These are phyloP conservation scores for Drosophila lacteicornis DNA, from an alignment of 1,140 invertebrate species.

Conservation along the genomic window DNA sequence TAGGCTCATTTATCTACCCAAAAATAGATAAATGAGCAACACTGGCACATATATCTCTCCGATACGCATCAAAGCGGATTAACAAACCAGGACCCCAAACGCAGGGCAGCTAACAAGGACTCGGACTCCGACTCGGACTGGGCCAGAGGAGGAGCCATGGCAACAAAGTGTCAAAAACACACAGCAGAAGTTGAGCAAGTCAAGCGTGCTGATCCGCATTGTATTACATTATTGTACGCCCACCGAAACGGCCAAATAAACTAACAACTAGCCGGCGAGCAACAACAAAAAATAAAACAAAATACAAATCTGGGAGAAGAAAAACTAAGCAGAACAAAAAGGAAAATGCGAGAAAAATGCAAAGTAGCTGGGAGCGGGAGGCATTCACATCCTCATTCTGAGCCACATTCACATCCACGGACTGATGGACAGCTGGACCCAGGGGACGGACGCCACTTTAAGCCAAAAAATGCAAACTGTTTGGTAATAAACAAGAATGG, in stretches of 20 bases:
- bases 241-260: constrained; percentile 53
- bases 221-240: constrained; percentile 55
- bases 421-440: constrained; percentile 18
- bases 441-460: constrained; percentile 20
- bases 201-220: constrained; percentile 72
- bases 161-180: constrained; percentile 74
- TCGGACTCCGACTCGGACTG: background rate
- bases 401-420: constrained; percentile 10
- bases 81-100: constrained; percentile 51
- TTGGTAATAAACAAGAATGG: constrained; percentile 62
- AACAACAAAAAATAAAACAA: constrained; percentile 5
- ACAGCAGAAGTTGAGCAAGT: constrained; percentile 74
- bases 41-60: constrained; percentile 21
- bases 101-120: constrained; percentile 16
- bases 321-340: constrained; percentile 26
- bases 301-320: constrained; percentile 14
- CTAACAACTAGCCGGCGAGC: constrained; percentile 40
- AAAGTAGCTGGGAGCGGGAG: constrained; percentile 23
- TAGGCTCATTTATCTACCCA: background rate
- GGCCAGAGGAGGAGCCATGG: constrained; percentile 14
- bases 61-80: constrained; percentile 78
- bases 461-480: constrained; percentile 56
- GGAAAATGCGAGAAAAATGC: constrained; percentile 49
- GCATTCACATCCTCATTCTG: background rate
- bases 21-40: constrained; percentile 5